Evolutionary conservation across 2,797 vertebrate genomes (phyloP).

Genomic region (Botia almorhae): DNA sequence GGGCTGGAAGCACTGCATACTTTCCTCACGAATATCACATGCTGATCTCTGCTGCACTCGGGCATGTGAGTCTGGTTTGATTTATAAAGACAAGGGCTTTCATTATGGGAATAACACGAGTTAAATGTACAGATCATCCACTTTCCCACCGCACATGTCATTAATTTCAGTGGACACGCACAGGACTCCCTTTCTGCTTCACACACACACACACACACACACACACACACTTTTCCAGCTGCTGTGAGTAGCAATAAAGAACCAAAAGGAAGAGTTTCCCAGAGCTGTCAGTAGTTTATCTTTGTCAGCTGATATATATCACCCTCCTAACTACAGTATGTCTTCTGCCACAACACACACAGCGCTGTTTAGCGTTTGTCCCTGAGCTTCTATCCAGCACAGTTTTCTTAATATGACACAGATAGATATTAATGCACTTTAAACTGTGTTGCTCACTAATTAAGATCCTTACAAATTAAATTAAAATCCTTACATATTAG

Average conservation of each 20-base stretch:
- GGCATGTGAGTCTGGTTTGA: slow-evolving; percentile 41
- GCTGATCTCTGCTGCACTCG: slow-evolving; percentile 19
- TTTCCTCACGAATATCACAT: slow-evolving; percentile 24
- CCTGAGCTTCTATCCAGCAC: background rate
- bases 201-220: slow-evolving; percentile 33
- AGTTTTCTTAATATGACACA: background rate
- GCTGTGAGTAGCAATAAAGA: slow-evolving; percentile 49
- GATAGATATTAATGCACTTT: background rate
- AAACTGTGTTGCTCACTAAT: background rate
- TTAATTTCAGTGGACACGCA: slow-evolving; percentile 55
- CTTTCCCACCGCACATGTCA: slow-evolving; percentile 59
- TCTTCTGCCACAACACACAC: background rate
- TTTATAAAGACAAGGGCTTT: slow-evolving; percentile 39
- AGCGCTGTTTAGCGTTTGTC: background rate
- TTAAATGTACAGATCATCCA: slow-evolving; percentile 31
- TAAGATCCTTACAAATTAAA: background rate
- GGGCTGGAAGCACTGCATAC: slow-evolving; percentile 5
- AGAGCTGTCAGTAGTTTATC: slow-evolving; percentile 61
- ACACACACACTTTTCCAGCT: slow-evolving; percentile 56
- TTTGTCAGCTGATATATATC: slow-evolving; percentile 60
- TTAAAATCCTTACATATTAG: background rate
- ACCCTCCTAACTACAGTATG: slow-evolving; percentile 35
- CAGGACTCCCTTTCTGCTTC: slow-evolving; percentile 23
- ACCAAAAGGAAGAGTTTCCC: slow-evolving; percentile 56
- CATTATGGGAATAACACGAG: slow-evolving; percentile 40